Evolutionary conservation across 2,113 vertebrate species (phyloP).

Genomic region (Marmota monax): DNA sequence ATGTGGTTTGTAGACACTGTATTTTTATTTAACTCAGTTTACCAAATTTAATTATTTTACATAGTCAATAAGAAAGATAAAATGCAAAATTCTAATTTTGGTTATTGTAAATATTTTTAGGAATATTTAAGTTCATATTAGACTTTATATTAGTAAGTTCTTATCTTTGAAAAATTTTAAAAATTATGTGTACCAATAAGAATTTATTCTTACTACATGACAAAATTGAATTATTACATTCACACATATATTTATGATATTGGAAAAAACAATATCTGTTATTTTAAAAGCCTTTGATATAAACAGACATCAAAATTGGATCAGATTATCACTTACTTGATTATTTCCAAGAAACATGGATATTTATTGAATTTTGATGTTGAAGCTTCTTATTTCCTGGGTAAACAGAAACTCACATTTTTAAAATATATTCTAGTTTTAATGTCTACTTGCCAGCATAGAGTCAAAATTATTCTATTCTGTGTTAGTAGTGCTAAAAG

Average conservation of each 20-base stretch:
- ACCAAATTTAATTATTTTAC: background rate
- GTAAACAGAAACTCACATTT: constrained; percentile 58
- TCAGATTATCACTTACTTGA: constrained; percentile 44
- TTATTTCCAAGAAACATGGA: constrained; percentile 70
- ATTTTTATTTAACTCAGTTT: background rate
- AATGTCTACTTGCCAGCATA: background rate
- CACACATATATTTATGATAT: background rate
- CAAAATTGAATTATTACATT: background rate
- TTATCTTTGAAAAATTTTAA: background rate
- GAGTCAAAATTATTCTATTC: background rate
- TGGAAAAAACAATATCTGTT: background rate
- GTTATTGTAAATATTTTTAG: background rate
- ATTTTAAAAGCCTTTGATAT: constrained; percentile 22
- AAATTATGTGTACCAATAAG: background rate
- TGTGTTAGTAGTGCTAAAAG: background rate
- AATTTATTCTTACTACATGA: background rate
- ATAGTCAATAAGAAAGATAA: background rate
- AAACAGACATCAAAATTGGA: constrained; percentile 46
- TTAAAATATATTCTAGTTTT: constrained; percentile 64
- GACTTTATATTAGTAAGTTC: background rate
- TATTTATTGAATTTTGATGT: constrained; percentile 76
- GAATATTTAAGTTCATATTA: background rate
- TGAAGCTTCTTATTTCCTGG: constrained; percentile 1
- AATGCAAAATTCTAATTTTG: background rate
- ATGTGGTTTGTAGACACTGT: background rate